Percentiles rank a stretch among this genome's conserved stretches.
These are phyloP conservation scores for Polylopha cassiicola DNA, from an alignment of 2,888 invertebrate genomes.

Conservation along the genomic window DNA sequence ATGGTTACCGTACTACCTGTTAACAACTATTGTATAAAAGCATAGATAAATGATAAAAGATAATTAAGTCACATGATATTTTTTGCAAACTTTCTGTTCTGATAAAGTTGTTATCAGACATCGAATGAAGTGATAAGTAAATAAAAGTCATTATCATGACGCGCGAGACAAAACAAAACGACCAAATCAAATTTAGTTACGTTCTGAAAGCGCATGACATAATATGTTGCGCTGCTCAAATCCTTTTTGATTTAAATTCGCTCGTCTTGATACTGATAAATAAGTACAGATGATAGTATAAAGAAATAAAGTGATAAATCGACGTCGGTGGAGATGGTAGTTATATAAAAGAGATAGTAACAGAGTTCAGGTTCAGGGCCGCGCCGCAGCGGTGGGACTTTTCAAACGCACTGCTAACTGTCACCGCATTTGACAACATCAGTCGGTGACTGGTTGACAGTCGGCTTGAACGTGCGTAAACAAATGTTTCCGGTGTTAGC, in stretches of 20 bases:
- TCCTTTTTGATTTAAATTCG: slow-evolving; percentile 18
- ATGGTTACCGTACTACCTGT: slow-evolving; percentile 10
- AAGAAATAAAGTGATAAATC: slow-evolving; percentile 13
- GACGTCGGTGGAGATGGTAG: slow-evolving; percentile 4
- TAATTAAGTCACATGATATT: slow-evolving; percentile 19
- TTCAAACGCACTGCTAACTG: slow-evolving; percentile 46
- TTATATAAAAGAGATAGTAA: slow-evolving; percentile 9
- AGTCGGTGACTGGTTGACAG: slow-evolving; percentile 63
- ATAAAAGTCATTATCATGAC: slow-evolving; percentile 37
- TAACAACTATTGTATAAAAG: no score
- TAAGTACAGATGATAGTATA: slow-evolving; percentile 21
- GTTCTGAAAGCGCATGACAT: slow-evolving; percentile 39
- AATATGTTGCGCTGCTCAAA: slow-evolving; percentile 23
- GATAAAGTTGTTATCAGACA: slow-evolving; percentile 17
- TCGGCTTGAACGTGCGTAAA: slow-evolving; percentile 53
- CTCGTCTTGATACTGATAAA: background rate
- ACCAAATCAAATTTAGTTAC: slow-evolving; percentile 38
- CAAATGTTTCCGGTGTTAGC: slow-evolving; percentile 39
- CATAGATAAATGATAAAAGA: slow-evolving; percentile 8
- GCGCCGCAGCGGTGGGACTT: slow-evolving; percentile 27
- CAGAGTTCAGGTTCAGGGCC: slow-evolving; percentile 63
- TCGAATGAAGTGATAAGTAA: slow-evolving; percentile 19
- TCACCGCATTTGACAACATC: slow-evolving; percentile 41
- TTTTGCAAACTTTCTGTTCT: slow-evolving; percentile 16
- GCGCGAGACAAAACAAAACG: slow-evolving; percentile 43